Base-by-base conservation (phyloP, 2,888 invertebrate species). In the Eupithecia abbreviata region DNA sequence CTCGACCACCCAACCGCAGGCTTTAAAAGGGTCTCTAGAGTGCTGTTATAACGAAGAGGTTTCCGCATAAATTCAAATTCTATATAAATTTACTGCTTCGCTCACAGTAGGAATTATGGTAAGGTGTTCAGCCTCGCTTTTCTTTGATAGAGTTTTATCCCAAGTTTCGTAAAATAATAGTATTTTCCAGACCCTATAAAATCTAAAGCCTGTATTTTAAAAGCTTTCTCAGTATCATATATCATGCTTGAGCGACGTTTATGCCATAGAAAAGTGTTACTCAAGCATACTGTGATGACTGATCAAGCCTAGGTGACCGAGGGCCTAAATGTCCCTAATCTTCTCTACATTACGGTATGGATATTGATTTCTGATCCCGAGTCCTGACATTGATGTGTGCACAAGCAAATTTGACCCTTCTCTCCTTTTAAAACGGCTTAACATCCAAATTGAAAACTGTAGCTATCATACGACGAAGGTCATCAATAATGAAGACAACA, bases 401-500 rank as follows among this genome's bases (percentile, higher is more conserved):
- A 68, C 43, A 67, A 67, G 67, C 67, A 45, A 45, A 68, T 68
- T 18, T 45, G 67, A 43, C 45, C 45, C 69, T 47, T 69, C 67
- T 73, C 43, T 51, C 67, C 45, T 42, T 67, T 67, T n/a, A 67
- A 42, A 47, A 69, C 18, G 6, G 30, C 18, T 30, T 43, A 43
- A 45, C 43, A 67, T 67, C 45, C 30, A 43, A 12, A 43, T 42
- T 7, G 45, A 69, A 47, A 47, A 69, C 45, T 47, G 18, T 18
- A 18, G 10, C 45, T 30, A 69, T 69, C 47, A 10, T 18, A 47
- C 47, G 68, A 18, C 18, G 18, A 67, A 67, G 67, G 67, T 47
- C 69, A 47, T 30, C 47, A 69, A 69, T 69, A 49, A 69, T 69
- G 69, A 69, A 69, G 69, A 69, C 69, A 49, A 69, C 45, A 13